A percentile compares a stretch with the other conserved stretches of the same genome.
phyloP scores from a whole-genome alignment of 2,888 invertebrate genomes.

The Helobdella robusta region DNA sequence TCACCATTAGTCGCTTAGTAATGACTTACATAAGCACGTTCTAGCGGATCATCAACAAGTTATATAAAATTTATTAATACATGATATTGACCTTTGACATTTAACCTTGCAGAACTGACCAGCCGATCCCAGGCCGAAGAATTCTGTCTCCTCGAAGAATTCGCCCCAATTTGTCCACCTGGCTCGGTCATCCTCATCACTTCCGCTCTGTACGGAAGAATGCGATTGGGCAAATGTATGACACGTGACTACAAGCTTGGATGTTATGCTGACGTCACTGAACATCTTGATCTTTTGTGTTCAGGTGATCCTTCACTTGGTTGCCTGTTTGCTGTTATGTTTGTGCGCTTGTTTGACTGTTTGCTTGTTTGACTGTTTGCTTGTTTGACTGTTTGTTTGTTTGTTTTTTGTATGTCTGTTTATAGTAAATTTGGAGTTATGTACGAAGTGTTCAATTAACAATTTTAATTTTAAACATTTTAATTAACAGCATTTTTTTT shows the following conservation, averaged over 20 bases:
- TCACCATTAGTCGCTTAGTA: too few relatives aligned
- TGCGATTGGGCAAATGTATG: slow-evolving; percentile 24
- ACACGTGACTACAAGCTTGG: slow-evolving; percentile 26
- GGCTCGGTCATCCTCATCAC: slow-evolving; percentile 22
- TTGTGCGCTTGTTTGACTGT: not conserved
- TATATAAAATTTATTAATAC: too few relatives aligned
- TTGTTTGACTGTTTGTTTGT: not conserved
- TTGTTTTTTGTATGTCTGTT: not conserved
- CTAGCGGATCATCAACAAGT: too few relatives aligned
- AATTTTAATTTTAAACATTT: too few relatives aligned
- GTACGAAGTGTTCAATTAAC: too few relatives aligned
- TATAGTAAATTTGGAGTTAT: not conserved
- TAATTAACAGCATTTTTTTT: too few relatives aligned
- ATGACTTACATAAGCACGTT: too few relatives aligned
- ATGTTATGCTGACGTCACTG: slow-evolving; percentile 26
- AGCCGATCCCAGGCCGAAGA: too few relatives aligned
- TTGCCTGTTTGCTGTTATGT: not conserved
- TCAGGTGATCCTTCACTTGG: too few relatives aligned
- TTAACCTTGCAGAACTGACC: too few relatives aligned
- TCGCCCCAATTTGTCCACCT: slow-evolving; percentile 17
- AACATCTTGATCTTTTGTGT: slow-evolving; percentile 25
- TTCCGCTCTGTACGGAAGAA: slow-evolving; percentile 23
- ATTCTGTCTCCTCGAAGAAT: slow-evolving; percentile 26
- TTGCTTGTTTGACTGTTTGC: not conserved
- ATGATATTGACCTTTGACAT: too few relatives aligned